phyloP scores from a whole-genome alignment of 2,888 invertebrate genomes.

The Cacoxenus indagator region DNA sequence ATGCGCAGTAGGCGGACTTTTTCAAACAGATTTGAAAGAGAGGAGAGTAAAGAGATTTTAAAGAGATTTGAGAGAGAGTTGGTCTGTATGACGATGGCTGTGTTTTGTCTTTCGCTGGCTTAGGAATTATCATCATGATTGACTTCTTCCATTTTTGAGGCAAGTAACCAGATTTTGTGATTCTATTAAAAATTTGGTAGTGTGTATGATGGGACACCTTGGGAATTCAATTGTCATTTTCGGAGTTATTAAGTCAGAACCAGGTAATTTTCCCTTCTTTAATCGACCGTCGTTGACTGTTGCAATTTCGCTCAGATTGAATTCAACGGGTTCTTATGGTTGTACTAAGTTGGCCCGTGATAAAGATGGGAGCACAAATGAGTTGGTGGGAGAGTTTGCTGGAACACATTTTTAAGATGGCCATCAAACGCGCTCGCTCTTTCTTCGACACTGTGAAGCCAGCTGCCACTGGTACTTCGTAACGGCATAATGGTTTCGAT shows the following conservation, averaged over 20 bases:
- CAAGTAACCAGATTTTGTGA: neutral
- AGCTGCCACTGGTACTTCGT: too few species aligned
- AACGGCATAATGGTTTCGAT: too few species aligned
- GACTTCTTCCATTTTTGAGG: neutral
- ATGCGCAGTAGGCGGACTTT: neutral
- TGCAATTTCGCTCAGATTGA: too few species aligned
- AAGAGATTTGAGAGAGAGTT: neutral
- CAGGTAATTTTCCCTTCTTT: neutral
- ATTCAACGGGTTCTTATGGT: too few species aligned
- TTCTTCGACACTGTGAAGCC: too few species aligned
- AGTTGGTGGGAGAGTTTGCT: too few species aligned
- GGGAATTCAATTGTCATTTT: slow-evolving; percentile 6
- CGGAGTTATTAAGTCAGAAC: neutral
- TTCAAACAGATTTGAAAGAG: slow-evolving; percentile 2
- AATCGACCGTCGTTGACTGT: too few species aligned
- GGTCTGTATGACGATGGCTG: neutral
- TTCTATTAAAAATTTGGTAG: neutral
- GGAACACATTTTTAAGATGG: too few species aligned
- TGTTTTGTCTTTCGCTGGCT: neutral
- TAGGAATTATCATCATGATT: neutral
- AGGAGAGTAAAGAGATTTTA: neutral
- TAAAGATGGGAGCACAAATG: too few species aligned
- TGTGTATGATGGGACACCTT: neutral
- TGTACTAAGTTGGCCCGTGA: too few species aligned
- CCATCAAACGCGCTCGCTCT: too few species aligned